Evolutionary conservation across 2,888 invertebrate species (phyloP).

Genomic region (Perithous albicinctus): DNA sequence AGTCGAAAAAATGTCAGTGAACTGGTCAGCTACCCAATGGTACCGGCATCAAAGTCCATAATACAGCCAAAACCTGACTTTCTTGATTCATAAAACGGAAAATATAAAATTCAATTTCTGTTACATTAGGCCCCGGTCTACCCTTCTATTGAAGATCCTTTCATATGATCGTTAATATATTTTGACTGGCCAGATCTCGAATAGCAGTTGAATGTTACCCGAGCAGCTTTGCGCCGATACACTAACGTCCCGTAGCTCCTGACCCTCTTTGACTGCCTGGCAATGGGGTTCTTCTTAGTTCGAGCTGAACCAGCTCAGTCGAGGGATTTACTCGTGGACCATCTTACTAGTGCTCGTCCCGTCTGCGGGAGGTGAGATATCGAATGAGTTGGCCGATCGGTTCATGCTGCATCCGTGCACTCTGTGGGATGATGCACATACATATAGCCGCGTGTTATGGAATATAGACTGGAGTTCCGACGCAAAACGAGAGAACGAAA

Average conservation of each 20-base stretch:
- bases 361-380: slow-evolving; percentile 22
- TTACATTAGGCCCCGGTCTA: too few relatives aligned
- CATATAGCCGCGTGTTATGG: slow-evolving; percentile 72
- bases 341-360: neutral
- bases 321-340: slow-evolving; percentile 1
- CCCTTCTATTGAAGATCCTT: too few relatives aligned
- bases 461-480: slow-evolving; percentile 65
- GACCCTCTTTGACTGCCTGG: slow-evolving; percentile 18
- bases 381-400: neutral
- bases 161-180: slow-evolving; percentile 33
- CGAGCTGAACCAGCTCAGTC: slow-evolving; percentile 2
- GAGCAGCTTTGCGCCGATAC: slow-evolving; percentile 30
- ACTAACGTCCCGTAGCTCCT: slow-evolving; percentile 40
- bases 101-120: too few relatives aligned
- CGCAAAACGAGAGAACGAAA: slow-evolving; percentile 51
- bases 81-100: too few relatives aligned
- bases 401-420: slow-evolving; percentile 12
- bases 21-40: too few relatives aligned
- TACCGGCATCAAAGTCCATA: too few relatives aligned
- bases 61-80: too few relatives aligned
- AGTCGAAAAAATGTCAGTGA: too few relatives aligned
- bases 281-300: neutral
- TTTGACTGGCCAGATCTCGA: slow-evolving; percentile 22
- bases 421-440: slow-evolving; percentile 29
- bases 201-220: slow-evolving; percentile 25